Evolutionary conservation across 1,140 invertebrate genomes (phyloP).

Genomic region (Leptinotarsa undecemlineata): DNA sequence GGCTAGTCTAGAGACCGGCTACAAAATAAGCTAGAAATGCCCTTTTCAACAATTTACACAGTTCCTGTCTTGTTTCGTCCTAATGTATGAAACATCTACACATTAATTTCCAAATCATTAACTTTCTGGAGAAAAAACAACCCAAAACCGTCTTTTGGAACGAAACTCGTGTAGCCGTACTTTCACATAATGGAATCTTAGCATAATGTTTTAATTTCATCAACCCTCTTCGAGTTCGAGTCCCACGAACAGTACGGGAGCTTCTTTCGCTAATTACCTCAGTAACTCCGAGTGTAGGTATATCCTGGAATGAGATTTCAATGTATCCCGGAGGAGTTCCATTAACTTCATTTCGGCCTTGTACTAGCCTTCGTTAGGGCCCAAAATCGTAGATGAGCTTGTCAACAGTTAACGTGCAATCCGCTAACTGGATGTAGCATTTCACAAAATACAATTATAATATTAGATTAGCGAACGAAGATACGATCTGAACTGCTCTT

Average conservation of each 20-base stretch:
- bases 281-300: constrained; percentile 38
- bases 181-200: neutral
- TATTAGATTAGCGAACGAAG: constrained; percentile 52
- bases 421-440: constrained; percentile 53
- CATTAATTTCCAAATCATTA: too few relatives aligned
- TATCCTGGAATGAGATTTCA: constrained; percentile 53
- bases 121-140: too few relatives aligned
- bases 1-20: too few relatives aligned
- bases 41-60: too few relatives aligned
- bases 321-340: constrained; percentile 53
- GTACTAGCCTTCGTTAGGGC: constrained; percentile 28
- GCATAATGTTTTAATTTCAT: constrained; percentile 37
- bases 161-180: neutral
- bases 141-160: too few relatives aligned
- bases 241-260: constrained; percentile 40
- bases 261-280: constrained; percentile 50
- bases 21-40: too few relatives aligned
- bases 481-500: constrained; percentile 45
- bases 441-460: constrained; percentile 54
- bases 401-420: constrained; percentile 50
- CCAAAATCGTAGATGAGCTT: constrained; percentile 29
- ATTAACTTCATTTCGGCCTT: neutral
- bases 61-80: too few relatives aligned
- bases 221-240: constrained; percentile 23
- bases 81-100: too few relatives aligned